Evolutionary conservation across 2,113 vertebrate species (phyloP).

Genomic region (Tangachromis dhanisi): DNA sequence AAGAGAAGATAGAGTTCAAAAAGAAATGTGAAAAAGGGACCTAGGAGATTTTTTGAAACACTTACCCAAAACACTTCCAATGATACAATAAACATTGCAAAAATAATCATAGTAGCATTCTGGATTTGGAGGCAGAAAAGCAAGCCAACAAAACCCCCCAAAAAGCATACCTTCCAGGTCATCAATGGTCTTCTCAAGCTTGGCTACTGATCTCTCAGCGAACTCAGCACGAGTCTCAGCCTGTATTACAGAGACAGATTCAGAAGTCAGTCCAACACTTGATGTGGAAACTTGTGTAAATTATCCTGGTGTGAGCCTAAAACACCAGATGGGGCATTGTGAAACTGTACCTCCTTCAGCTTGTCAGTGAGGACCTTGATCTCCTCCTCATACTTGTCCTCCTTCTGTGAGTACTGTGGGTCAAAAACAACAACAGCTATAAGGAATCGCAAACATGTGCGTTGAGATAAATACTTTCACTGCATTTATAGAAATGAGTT

Average conservation of each 20-base stretch:
- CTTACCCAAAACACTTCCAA: neutral
- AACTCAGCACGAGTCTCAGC: conserved; percentile 99
- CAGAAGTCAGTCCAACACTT: neutral
- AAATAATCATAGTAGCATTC: neutral
- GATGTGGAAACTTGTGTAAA: neutral
- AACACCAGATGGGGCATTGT: neutral
- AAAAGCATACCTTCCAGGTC: conserved; percentile 93
- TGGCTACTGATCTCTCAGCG: conserved; percentile 97
- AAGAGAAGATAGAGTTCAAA: neutral
- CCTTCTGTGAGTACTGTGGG: conserved; percentile 97
- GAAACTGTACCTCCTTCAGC: conserved; percentile 91
- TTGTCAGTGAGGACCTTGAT: conserved; percentile 99
- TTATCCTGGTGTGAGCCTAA: neutral
- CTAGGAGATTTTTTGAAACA: neutral
- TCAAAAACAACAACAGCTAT: conserved; percentile 31
- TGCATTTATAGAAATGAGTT: neutral
- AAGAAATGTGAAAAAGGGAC: neutral
- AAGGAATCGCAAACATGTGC: neutral
- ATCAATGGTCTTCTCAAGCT: conserved; percentile 98
- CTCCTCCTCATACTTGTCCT: conserved; percentile 99
- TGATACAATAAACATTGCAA: neutral
- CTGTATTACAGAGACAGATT: conserved; percentile 62
- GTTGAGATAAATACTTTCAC: neutral
- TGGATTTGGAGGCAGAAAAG: neutral
- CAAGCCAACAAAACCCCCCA: neutral